Base-by-base conservation (phyloP, 2,797 vertebrate genomes). In the Neostethus bicornis region DNA sequence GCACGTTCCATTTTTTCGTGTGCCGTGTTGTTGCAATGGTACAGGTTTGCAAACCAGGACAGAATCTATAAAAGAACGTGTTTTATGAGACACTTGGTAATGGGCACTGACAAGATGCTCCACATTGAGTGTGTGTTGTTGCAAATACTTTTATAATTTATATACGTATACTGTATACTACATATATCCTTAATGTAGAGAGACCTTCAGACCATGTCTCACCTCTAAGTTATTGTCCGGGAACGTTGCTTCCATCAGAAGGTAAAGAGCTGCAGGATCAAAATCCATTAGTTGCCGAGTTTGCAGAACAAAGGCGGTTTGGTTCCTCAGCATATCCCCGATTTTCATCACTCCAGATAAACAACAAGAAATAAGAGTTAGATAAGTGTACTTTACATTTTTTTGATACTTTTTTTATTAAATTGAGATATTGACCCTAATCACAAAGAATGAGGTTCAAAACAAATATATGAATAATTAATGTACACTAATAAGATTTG, bases 141-240 rank as follows among this genome's bases (percentile, higher is more conserved):
- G n/a, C n/a, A n/a, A n/a, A n/a, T n/a, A n/a, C n/a, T n/a, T n/a
- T n/a, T n/a, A n/a, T n/a, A n/a, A n/a, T n/a, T n/a, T n/a, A n/a
- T n/a, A n/a, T n/a, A n/a, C n/a, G n/a, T n/a, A n/a, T n/a, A n/a
- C n/a, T n/a, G n/a, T n/a, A n/a, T n/a, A n/a, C n/a, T 9, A 44
- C 7, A 16, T 20, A 20, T 5, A 12, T 9, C 49, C 29, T n/a
- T n/a, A 41, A 26, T 11, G 29, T 16, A 35, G 43, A n/a, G 13
- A 38, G 21, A 16, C 8, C n/a, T 37, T 24, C 4, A 37, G 43
- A 12, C 14, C 24, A 10, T 48, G 23, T n/a, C 54, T 84, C 47
- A 96, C 97, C 91, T 93, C 76, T 34, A 92, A 86, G 81, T 90
- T 93, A 73, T 89, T 93, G 51, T 89, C 87, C 1, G 94, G 93